Evolutionary conservation across 2,113 vertebrate species (phyloP).

Genomic region (Nannobrachium achirus): DNA sequence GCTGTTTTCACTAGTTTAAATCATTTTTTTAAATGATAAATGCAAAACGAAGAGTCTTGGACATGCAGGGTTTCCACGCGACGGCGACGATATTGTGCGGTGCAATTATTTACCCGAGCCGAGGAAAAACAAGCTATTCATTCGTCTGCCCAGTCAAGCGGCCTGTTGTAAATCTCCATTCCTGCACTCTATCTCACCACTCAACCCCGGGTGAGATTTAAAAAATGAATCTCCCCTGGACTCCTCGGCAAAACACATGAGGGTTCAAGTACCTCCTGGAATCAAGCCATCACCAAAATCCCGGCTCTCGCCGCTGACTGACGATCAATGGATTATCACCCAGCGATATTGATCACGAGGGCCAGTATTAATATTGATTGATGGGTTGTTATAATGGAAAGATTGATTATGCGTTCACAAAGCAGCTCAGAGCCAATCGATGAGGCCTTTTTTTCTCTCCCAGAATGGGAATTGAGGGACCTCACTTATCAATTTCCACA

Average conservation of each 20-base stretch:
- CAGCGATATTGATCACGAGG: constrained; percentile 58
- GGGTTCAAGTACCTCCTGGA: constrained; percentile 52
- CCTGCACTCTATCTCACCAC: constrained; percentile 59
- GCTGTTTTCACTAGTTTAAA: too few species aligned
- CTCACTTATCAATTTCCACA: constrained; percentile 60
- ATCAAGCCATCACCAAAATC: constrained; percentile 70
- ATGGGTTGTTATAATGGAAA: constrained; percentile 69
- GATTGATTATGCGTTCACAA: constrained; percentile 68
- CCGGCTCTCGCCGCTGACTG: constrained; percentile 50
- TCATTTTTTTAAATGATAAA: too few species aligned
- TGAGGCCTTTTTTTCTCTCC: constrained; percentile 47
- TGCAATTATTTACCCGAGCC: constrained; percentile 70
- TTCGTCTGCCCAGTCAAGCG: constrained; percentile 44
- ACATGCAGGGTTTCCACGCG: too few species aligned
- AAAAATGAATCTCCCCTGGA: constrained; percentile 41
- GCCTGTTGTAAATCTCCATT: constrained; percentile 68
- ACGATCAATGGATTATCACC: constrained; percentile 68
- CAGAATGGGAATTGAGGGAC: constrained; percentile 53
- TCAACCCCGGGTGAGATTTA: constrained; percentile 45
- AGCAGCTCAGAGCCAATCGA: constrained; percentile 64
- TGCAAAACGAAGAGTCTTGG: too few species aligned
- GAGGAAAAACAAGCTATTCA: constrained; percentile 65
- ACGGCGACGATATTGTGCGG: too few species aligned
- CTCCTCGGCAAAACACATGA: constrained; percentile 42
- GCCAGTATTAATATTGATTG: constrained; percentile 71